phyloP scores from a whole-genome alignment of 2,113 vertebrate genomes.

The Atherinomorus stipes region DNA sequence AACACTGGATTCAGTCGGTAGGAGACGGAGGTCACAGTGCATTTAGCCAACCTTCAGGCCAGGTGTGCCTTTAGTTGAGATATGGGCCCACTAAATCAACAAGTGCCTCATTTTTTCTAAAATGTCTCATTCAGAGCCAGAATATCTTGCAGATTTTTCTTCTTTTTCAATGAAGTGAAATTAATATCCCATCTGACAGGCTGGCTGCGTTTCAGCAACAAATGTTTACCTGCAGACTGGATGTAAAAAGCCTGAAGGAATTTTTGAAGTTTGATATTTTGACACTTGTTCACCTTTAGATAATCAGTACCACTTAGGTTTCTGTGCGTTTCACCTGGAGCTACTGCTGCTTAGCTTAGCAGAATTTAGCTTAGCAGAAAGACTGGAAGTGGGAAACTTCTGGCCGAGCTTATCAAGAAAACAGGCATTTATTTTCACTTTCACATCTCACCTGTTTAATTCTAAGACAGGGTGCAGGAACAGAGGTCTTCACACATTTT shows the following conservation, averaged over 20 bases:
- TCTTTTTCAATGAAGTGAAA: not conserved
- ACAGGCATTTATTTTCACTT: not conserved
- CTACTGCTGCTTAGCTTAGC: not conserved
- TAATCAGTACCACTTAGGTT: not conserved
- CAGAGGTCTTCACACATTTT: not conserved
- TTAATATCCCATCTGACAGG: not conserved
- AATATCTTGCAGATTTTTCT: not conserved
- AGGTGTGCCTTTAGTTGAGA: constrained; percentile 36
- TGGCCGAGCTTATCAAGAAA: not conserved
- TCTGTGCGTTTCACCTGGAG: not conserved
- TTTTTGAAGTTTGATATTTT: no score
- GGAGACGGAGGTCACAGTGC: not conserved
- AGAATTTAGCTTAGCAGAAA: constrained; percentile 2
- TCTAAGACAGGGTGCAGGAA: not conserved
- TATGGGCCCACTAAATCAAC: not conserved
- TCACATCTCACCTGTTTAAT: not conserved
- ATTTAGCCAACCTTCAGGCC: constrained; percentile 20
- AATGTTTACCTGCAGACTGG: not conserved
- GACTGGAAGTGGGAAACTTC: not conserved
- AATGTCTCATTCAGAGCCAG: not conserved
- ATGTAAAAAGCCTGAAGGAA: no score
- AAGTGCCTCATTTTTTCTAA: constrained; percentile 7
- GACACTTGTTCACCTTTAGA: not conserved
- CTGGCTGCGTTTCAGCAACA: not conserved
- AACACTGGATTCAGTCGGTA: constrained; percentile 3